phyloP scores from a whole-genome alignment of 2,113 vertebrate genomes.

The Stegostoma tigrinum region DNA sequence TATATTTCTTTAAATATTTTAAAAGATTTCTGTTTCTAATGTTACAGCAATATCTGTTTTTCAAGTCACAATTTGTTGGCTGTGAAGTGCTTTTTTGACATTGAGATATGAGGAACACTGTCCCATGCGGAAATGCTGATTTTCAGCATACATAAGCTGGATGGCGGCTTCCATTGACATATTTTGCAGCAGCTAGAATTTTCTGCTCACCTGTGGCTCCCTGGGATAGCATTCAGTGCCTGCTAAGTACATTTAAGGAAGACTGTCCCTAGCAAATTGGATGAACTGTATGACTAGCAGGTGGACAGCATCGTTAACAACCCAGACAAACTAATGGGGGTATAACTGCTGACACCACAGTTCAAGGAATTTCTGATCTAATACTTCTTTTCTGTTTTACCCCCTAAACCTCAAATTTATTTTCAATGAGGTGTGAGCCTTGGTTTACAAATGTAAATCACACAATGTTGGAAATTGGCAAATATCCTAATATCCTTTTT shows the following conservation, averaged over 20 bases:
- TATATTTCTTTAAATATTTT: not conserved
- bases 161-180: not conserved
- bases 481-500: not conserved
- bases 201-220: not conserved
- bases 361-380: too few species aligned
- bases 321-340: too few species aligned
- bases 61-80: not conserved
- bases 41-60: not conserved
- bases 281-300: too few species aligned
- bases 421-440: not conserved
- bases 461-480: not conserved
- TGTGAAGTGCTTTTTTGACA: not conserved
- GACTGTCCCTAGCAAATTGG: too few species aligned
- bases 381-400: not conserved
- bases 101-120: too few species aligned
- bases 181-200: not conserved
- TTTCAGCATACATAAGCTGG: too few species aligned
- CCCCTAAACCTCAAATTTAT: not conserved
- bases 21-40: not conserved
- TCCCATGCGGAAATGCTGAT: too few species aligned
- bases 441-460: not conserved
- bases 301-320: too few species aligned
- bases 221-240: not conserved
- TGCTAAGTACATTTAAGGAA: not conserved
- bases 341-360: too few species aligned